Conservation (phyloP, 1,140 invertebrate species). For the Diplogasteroides magnus region DNA sequence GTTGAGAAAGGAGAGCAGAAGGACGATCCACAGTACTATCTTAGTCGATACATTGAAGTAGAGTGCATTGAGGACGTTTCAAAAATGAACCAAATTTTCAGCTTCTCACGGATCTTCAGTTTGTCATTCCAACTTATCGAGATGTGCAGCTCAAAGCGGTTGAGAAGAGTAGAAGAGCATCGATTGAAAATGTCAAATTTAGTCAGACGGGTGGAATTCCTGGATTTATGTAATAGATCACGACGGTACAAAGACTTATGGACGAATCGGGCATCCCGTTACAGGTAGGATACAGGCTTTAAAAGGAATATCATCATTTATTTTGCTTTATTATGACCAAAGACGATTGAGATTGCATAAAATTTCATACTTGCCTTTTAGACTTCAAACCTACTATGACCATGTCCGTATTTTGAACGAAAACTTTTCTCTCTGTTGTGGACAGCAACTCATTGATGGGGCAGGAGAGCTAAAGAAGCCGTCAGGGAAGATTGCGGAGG, state of each 20-base stretch:
- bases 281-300: not conserved
- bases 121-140: not conserved
- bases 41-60: not conserved
- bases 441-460: not conserved
- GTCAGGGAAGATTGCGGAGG: not conserved
- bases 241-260: not conserved
- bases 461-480: not conserved
- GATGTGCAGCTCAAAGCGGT: not conserved
- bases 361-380: not conserved
- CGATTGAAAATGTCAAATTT: too few species aligned
- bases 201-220: not conserved
- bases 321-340: not conserved
- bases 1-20: not conserved
- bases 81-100: not conserved
- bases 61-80: not conserved
- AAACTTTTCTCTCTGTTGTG: not conserved
- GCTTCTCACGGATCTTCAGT: not conserved
- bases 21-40: not conserved
- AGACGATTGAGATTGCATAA: not conserved
- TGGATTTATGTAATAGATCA: not conserved
- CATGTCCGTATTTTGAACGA: not conserved
- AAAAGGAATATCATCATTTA: not conserved
- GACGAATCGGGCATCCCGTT: not conserved
- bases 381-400: not conserved
- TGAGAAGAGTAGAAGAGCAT: too few species aligned